A percentile compares a stretch with the other conserved stretches of the same genome.
phyloP scores from a whole-genome alignment of 2,888 invertebrate genomes.

The Gasteruption jaculator region DNA sequence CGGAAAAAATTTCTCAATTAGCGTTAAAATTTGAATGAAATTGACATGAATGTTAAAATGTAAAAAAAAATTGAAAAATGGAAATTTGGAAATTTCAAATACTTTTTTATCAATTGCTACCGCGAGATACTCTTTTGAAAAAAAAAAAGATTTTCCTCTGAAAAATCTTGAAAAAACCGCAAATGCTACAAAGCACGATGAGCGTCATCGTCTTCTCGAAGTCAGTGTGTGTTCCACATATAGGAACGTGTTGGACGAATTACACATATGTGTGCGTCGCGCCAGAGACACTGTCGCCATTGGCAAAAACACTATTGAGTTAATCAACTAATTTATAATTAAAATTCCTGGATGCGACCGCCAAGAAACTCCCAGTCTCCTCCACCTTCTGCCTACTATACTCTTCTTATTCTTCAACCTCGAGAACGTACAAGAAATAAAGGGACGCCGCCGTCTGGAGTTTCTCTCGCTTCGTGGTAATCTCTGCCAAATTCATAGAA shows the following conservation, averaged over 20 bases:
- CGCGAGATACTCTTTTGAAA: no score
- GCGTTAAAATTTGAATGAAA: no score
- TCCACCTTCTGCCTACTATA: conserved; percentile 16
- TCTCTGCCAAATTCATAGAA: conserved; percentile 49
- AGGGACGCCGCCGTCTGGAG: conserved; percentile 32
- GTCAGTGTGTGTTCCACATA: conserved; percentile 21
- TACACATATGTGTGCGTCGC: conserved; percentile 27
- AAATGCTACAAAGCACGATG: conserved; percentile 20
- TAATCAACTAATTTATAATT: conserved; percentile 54
- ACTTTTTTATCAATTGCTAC: no score
- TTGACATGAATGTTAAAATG: no score
- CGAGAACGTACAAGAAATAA: conserved; percentile 31
- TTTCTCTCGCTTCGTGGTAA: conserved; percentile 46
- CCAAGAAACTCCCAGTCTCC: conserved; percentile 12
- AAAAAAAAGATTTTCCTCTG: no score
- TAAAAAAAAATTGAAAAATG: no score
- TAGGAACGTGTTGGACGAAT: conserved; percentile 21
- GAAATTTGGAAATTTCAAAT: no score
- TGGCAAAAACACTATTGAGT: conserved; percentile 51
- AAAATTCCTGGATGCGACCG: conserved; percentile 46
- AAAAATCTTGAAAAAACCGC: no score
- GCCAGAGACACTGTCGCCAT: conserved; percentile 39
- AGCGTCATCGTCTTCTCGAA: conserved; percentile 21
- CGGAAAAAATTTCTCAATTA: no score
- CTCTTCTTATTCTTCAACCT: conserved; percentile 18